These are phyloP conservation scores for Phengaris arion DNA, from an alignment of 2,888 invertebrate species.

Conservation along the genomic window DNA sequence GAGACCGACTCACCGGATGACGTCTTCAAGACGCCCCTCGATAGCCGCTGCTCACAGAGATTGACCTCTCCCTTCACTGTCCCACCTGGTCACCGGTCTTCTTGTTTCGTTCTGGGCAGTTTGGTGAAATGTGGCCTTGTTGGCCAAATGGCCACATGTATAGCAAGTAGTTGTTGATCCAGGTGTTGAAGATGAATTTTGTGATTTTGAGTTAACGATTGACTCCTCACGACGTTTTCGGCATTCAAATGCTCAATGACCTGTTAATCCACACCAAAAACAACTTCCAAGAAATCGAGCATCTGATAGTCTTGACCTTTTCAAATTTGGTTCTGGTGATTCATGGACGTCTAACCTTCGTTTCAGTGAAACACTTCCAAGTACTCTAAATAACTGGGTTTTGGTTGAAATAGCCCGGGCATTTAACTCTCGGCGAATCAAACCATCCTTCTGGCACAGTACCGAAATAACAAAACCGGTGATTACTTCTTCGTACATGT, in stretches of 20 bases:
- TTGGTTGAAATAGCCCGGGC: conserved; percentile 26
- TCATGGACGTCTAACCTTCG: conserved; percentile 28
- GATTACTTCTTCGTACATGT: conserved; percentile 32
- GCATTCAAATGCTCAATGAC: too few species aligned
- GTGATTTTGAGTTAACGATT: too few species aligned
- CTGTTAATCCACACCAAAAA: too few species aligned
- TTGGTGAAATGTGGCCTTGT: too few species aligned
- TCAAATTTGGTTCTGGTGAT: background rate
- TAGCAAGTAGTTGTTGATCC: too few species aligned
- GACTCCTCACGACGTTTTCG: too few species aligned
- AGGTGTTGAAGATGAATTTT: too few species aligned
- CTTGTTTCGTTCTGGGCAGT: too few species aligned
- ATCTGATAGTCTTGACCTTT: too few species aligned
- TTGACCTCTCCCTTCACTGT: conserved; percentile 26
- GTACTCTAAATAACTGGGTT: conserved; percentile 33
- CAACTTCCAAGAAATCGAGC: too few species aligned
- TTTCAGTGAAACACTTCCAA: conserved; percentile 34
- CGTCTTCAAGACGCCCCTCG: conserved; percentile 34
- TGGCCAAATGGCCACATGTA: too few species aligned
- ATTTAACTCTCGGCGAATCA: conserved; percentile 33
- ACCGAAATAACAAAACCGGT: conserved; percentile 34
- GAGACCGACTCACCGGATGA: conserved; percentile 37
- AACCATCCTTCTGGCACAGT: conserved; percentile 27
- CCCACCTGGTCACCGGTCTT: background rate
- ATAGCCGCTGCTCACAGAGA: conserved; percentile 28